Percentiles rank a stretch among this genome's conserved stretches.
Conservation (phyloP, 1,140 invertebrate genomes). For the Probaryconus sp. region DNA sequence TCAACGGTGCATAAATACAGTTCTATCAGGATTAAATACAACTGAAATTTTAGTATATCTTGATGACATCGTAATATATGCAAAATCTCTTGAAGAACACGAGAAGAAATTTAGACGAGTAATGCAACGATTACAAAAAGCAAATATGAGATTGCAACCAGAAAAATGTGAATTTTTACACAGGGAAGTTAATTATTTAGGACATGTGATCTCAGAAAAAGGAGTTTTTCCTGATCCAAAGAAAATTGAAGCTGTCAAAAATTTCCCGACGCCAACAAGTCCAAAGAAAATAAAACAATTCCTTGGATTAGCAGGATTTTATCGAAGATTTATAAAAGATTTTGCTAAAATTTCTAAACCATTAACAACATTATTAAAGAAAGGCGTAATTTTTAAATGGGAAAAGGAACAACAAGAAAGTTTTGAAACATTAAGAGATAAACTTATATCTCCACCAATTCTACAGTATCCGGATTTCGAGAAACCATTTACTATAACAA, state of each 20-base stretch:
- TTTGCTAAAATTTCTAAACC: conserved; percentile 66
- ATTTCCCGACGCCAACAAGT: conserved; percentile 10
- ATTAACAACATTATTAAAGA: conserved; percentile 62
- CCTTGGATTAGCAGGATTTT: conserved; percentile 68
- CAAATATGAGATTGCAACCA: background rate
- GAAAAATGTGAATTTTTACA: conserved; percentile 19
- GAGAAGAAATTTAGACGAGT: too few species aligned
- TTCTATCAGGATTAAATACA: too few species aligned
- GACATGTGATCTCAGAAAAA: conserved; percentile 3
- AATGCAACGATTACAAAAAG: background rate
- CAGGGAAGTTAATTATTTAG: conserved; percentile 4
- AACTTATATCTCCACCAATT: conserved; percentile 64
- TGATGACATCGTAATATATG: too few species aligned
- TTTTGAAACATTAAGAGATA: conserved; percentile 63
- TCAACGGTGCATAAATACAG: too few species aligned
- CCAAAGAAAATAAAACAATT: conserved; percentile 72
- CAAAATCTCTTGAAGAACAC: too few species aligned
- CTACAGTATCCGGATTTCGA: conserved; percentile 69
- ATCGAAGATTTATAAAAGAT: conserved; percentile 68
- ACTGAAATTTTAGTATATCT: too few species aligned
- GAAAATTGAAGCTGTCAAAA: conserved; percentile 17
- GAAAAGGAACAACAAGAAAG: conserved; percentile 53
- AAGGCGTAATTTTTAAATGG: conserved; percentile 58
- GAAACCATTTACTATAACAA: conserved; percentile 69
- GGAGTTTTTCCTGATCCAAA: conserved; percentile 3